A percentile compares a stretch with the other conserved stretches of the same genome.
These are phyloP conservation scores for Pantherophis guttatus DNA, from an alignment of 2,113 vertebrate genomes.

Conservation along the genomic window DNA sequence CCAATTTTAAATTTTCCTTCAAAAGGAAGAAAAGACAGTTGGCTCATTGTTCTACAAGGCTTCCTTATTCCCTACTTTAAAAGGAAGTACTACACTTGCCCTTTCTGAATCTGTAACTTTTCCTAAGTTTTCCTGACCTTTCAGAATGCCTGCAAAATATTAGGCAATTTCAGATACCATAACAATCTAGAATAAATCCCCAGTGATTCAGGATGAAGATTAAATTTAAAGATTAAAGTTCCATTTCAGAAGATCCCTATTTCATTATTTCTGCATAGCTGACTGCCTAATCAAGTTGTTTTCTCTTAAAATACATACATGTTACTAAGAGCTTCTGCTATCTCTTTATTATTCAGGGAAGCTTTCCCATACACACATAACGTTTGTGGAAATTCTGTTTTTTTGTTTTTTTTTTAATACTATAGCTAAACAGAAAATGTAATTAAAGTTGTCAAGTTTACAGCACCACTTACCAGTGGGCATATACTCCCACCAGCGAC, in stretches of 20 bases:
- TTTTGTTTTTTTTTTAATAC: background rate
- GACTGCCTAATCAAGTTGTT: background rate
- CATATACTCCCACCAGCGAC: slow-evolving; percentile 99
- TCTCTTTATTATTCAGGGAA: background rate
- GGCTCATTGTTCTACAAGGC: background rate
- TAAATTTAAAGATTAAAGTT: background rate
- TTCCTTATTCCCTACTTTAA: background rate
- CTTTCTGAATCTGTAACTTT: background rate
- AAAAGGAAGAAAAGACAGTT: background rate
- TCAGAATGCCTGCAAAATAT: background rate
- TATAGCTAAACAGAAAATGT: background rate
- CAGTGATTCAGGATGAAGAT: background rate
- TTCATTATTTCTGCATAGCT: background rate
- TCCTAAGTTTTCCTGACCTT: background rate
- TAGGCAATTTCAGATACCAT: background rate
- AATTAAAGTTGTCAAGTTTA: background rate
- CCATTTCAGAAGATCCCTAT: background rate
- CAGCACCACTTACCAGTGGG: slow-evolving; percentile 84
- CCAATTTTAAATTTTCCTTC: background rate
- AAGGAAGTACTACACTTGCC: background rate
- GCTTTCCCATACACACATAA: background rate
- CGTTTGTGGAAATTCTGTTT: background rate
- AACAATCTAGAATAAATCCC: background rate
- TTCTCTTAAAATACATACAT: background rate
- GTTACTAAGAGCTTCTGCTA: background rate